Conservation (phyloP, 2,888 invertebrate genomes). For the Macrosiphum euphorbiae region DNA sequence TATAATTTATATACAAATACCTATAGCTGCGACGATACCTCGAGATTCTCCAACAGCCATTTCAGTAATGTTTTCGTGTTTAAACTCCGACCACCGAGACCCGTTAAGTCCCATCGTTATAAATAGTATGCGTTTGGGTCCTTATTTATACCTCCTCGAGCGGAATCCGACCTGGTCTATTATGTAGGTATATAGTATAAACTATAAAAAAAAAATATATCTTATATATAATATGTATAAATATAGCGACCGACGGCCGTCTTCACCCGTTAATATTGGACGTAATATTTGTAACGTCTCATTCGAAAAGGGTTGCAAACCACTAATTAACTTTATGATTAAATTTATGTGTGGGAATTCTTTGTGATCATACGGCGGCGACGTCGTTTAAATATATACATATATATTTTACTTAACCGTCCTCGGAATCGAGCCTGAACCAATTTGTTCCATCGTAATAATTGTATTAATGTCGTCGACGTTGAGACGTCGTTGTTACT, state of each 20-base stretch:
- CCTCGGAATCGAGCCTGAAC: background rate
- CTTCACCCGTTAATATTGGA: background rate
- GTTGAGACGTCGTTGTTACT: background rate
- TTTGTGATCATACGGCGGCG: background rate
- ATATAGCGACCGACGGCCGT: background rate
- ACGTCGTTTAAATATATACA: background rate
- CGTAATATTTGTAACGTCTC: conserved; percentile 15
- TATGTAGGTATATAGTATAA: background rate
- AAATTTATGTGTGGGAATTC: conserved; percentile 55
- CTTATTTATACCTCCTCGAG: conserved; percentile 31
- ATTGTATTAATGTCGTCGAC: background rate
- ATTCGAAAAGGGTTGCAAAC: conserved; percentile 63
- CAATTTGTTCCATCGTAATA: background rate
- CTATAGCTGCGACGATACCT: background rate
- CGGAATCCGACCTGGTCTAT: conserved; percentile 27
- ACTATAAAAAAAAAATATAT: too few relatives aligned
- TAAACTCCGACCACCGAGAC: background rate
- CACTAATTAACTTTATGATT: conserved; percentile 62
- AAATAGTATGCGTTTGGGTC: conserved; percentile 19
- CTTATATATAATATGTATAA: too few relatives aligned
- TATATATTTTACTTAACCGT: background rate
- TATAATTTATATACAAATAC: background rate
- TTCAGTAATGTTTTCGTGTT: background rate
- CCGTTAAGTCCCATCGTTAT: background rate
- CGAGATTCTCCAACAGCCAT: background rate